phyloP scores from a whole-genome alignment of 2,113 vertebrate species.

The Galeopterus variegatus region DNA sequence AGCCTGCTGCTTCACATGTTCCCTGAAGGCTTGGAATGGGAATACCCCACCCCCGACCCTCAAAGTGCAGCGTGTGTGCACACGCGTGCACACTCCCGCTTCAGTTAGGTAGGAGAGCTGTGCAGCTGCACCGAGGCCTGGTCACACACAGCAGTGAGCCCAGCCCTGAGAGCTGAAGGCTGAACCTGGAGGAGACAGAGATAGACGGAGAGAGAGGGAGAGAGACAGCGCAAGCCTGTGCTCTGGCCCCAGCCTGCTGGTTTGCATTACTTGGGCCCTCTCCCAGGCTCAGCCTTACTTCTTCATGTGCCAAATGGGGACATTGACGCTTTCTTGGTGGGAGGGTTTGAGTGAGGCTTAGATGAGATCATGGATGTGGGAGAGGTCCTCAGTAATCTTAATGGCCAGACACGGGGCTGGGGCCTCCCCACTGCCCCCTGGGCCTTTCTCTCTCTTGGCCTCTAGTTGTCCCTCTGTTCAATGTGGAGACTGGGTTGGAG shows the following conservation, averaged over 20 bases:
- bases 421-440: neutral
- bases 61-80: accelerated
- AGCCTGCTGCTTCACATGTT: accelerated
- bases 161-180: neutral
- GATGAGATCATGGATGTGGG: neutral
- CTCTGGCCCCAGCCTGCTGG: neutral
- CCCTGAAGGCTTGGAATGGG: neutral
- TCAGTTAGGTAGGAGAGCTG: neutral
- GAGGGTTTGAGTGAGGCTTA: neutral
- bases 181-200: neutral
- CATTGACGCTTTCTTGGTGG: neutral
- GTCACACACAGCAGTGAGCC: neutral
- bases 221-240: neutral
- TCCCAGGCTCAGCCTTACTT: neutral
- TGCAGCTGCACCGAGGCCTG: neutral
- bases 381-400: neutral
- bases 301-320: neutral
- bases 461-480: neutral
- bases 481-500: neutral
- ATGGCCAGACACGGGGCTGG: neutral
- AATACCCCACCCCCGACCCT: too few relatives aligned
- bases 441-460: neutral
- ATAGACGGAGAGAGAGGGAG: neutral
- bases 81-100: neutral
- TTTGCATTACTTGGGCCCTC: too few relatives aligned